Conservation (phyloP, 1,140 invertebrate species). For the Cotesia typhae region DNA sequence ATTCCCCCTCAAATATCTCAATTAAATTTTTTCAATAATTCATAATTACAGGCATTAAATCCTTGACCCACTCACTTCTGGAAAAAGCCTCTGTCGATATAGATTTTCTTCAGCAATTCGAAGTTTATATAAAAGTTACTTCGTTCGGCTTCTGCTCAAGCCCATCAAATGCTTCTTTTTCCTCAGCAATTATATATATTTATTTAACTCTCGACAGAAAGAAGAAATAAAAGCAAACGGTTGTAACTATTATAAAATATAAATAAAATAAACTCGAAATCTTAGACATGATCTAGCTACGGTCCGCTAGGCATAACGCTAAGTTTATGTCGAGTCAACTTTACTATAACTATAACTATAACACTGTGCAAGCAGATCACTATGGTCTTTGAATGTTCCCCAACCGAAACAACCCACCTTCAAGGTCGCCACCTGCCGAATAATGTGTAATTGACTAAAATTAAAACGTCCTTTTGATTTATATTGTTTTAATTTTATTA, state of each 20-base stretch:
- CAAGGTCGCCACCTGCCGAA: neutral
- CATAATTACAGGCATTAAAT: neutral
- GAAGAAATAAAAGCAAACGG: no score
- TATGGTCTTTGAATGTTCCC: slow-evolving; percentile 28
- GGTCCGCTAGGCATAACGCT: slow-evolving; percentile 44
- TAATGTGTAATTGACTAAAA: neutral
- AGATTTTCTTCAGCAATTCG: neutral
- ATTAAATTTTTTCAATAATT: neutral
- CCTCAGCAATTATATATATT: no score
- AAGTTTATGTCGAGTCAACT: slow-evolving; percentile 23
- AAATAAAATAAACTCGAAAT: slow-evolving; percentile 35
- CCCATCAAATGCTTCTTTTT: neutral
- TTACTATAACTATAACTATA: neutral
- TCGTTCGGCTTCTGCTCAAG: no score
- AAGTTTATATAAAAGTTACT: no score
- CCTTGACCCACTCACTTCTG: no score
- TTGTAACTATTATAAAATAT: neutral
- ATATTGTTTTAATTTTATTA: no score
- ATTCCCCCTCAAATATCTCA: slow-evolving; percentile 12
- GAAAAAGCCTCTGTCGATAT: neutral
- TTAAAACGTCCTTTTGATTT: no score
- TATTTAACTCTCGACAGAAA: no score
- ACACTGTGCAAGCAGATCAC: slow-evolving; percentile 36
- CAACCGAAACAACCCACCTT: slow-evolving; percentile 18
- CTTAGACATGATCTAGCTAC: slow-evolving; percentile 27